Percentiles rank a stretch among this genome's conserved stretches.
These are phyloP conservation scores for Uloborus plumipes DNA, from an alignment of 2,888 invertebrate genomes.

Conservation along the genomic window DNA sequence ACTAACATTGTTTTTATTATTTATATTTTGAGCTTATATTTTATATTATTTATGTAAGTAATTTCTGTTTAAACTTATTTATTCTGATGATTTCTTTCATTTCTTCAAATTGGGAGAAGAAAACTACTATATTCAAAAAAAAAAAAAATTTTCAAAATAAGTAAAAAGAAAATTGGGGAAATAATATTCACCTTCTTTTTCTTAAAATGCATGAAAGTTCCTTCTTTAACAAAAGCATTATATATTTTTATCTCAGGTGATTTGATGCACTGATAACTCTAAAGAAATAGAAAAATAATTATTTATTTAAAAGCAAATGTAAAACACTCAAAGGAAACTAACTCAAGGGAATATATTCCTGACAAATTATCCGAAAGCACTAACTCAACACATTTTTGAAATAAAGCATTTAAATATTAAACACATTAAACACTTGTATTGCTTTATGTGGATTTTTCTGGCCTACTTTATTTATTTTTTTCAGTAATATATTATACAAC, in stretches of 20 bases:
- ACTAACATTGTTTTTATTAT: no score
- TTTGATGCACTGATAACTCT: conserved; percentile 72
- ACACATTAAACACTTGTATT: no score
- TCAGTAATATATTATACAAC: no score
- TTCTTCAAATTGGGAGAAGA: background rate
- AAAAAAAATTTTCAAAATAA: background rate
- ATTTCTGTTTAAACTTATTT: no score
- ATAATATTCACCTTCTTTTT: conserved; percentile 36
- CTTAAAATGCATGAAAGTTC: conserved; percentile 27
- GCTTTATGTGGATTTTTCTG: background rate
- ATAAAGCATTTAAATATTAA: no score
- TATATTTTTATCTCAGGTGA: conserved; percentile 73
- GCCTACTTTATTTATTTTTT: no score
- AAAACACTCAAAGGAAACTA: background rate
- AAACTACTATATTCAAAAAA: background rate
- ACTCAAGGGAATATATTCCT: background rate
- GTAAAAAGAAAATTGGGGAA: background rate
- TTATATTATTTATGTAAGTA: no score
- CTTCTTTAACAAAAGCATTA: conserved; percentile 38
- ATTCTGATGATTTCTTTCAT: no score
- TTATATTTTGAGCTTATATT: no score
- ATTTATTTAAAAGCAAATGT: background rate
- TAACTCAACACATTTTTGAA: no score
- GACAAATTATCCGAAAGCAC: no score
- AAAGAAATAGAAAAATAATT: conserved; percentile 4